Conservation (phyloP, 2,113 vertebrate species). For the Clarias gariepinus region DNA sequence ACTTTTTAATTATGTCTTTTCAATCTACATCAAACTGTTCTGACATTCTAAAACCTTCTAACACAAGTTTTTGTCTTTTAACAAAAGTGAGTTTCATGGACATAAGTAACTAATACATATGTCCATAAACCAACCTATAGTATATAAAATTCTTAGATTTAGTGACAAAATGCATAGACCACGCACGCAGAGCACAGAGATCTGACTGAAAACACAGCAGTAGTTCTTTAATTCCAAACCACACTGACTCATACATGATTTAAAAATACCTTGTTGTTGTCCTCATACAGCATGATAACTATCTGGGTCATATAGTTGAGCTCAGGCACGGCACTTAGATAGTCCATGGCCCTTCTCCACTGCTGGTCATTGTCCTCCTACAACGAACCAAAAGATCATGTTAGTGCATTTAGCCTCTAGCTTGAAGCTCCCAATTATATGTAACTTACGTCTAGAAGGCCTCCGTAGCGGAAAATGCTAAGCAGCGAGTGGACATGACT, state of each 20-base stretch:
- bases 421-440: not conserved
- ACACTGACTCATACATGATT: not conserved
- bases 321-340: slow-evolving; percentile 94
- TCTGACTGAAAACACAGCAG: not conserved
- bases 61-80: not conserved
- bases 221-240: not conserved
- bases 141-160: not conserved
- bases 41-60: not conserved
- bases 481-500: slow-evolving; percentile 97
- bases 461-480: slow-evolving; percentile 93
- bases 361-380: slow-evolving; percentile 95
- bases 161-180: not conserved
- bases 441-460: slow-evolving; percentile 88
- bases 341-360: slow-evolving; percentile 98
- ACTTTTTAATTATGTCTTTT: not conserved
- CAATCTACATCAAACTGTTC: not conserved
- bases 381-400: slow-evolving; percentile 33
- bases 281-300: slow-evolving; percentile 98
- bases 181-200: not conserved
- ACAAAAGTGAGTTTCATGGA: not conserved
- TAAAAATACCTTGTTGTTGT: slow-evolving; percentile 88
- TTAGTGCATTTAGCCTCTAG: not conserved
- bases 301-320: slow-evolving; percentile 99
- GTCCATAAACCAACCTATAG: not conserved
- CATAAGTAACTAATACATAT: not conserved